These are phyloP conservation scores for Zhuqinia jingwanae DNA, from an alignment of 2,888 invertebrate genomes.

Conservation along the genomic window DNA sequence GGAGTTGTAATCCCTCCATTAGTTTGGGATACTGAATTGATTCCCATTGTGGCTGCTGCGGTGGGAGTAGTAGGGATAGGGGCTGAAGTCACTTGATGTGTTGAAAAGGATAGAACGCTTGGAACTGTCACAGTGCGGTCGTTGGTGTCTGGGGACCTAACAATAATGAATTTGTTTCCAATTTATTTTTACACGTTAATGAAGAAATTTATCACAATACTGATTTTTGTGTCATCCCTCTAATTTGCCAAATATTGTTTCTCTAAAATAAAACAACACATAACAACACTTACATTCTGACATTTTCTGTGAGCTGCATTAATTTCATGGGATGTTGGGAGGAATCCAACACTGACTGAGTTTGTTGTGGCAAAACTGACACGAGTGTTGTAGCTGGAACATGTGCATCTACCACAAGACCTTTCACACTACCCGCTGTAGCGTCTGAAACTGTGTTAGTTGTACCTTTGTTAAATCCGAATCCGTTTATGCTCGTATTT, in stretches of 20 bases:
- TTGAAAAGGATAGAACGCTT: slow-evolving; percentile 32
- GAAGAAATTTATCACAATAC: too few relatives aligned
- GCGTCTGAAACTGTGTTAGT: slow-evolving; percentile 20
- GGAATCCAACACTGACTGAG: slow-evolving; percentile 43
- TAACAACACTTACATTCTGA: slow-evolving; percentile 62
- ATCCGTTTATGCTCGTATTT: slow-evolving; percentile 40
- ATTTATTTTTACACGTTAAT: too few relatives aligned
- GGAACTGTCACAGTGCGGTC: slow-evolving; percentile 36
- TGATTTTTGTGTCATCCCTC: too few relatives aligned
- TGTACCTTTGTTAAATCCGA: slow-evolving; percentile 56
- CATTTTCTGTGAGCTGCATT: slow-evolving; percentile 66
- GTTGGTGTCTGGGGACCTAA: slow-evolving; percentile 68
- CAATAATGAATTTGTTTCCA: too few relatives aligned
- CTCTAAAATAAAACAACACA: too few relatives aligned
- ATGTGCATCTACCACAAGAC: slow-evolving; percentile 51
- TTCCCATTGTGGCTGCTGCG: slow-evolving; percentile 31
- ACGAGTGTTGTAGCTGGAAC: slow-evolving; percentile 1
- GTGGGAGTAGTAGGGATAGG: slow-evolving; percentile 42
- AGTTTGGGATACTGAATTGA: slow-evolving; percentile 42
- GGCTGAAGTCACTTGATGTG: slow-evolving; percentile 50
- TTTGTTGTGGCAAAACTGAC: slow-evolving; percentile 46
- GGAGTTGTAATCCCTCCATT: slow-evolving; percentile 16
- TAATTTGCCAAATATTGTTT: too few relatives aligned
- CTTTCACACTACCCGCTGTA: slow-evolving; percentile 36
- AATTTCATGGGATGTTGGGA: slow-evolving; percentile 61